phyloP scores from a whole-genome alignment of 2,797 vertebrate species.

The Mormyrus proboscirostris region DNA sequence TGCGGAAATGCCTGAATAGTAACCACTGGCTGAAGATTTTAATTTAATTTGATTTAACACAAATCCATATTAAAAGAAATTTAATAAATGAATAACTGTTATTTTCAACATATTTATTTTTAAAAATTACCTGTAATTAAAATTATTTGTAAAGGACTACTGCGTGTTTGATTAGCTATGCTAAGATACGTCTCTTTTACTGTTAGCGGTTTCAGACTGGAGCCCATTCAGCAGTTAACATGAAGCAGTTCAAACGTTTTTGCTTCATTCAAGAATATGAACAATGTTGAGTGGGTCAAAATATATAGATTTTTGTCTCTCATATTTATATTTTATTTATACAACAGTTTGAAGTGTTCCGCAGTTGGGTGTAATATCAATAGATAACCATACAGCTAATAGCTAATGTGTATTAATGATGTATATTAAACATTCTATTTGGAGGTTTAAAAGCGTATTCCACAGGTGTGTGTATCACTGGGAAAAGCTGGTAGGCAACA shows the following conservation, averaged over 20 bases:
- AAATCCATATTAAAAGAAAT: background rate
- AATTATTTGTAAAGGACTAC: background rate
- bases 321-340: background rate
- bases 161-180: background rate
- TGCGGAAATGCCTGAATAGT: background rate
- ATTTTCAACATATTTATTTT: background rate
- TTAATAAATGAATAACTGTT: background rate
- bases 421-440: conserved; percentile 18
- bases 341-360: background rate
- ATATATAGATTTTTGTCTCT: background rate
- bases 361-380: background rate
- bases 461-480: conserved; percentile 35
- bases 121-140: background rate
- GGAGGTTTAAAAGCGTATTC: conserved; percentile 20
- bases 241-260: background rate
- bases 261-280: background rate
- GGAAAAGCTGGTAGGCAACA: conserved; percentile 11
- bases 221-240: background rate
- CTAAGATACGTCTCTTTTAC: background rate
- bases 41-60: background rate
- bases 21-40: background rate
- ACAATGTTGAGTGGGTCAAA: background rate
- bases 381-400: background rate
- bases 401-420: conserved; percentile 15
- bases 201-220: background rate